Evolutionary conservation across 1,140 invertebrate species (phyloP).

Genomic region (Eubasilissa regina): DNA sequence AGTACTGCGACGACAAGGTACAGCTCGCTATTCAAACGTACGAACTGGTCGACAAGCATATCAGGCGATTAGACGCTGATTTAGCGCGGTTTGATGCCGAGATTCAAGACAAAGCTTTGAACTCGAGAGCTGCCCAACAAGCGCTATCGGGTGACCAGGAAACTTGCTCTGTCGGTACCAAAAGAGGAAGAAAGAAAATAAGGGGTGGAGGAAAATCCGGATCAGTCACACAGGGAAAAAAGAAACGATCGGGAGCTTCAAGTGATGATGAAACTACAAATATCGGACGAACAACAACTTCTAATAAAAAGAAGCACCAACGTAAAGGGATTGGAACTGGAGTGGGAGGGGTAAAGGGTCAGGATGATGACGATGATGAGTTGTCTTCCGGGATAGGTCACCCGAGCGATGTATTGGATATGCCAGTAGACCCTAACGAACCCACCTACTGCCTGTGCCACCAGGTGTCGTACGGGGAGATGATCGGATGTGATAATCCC

Average conservation of each 20-base stretch:
- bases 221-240: conserved; percentile 73
- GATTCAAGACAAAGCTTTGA: conserved; percentile 94
- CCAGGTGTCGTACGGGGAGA: conserved; percentile 99
- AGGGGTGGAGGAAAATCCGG: conserved; percentile 80
- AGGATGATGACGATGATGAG: conserved; percentile 64
- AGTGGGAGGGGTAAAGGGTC: conserved; percentile 65
- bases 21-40: conserved; percentile 98
- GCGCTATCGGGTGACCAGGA: conserved; percentile 63
- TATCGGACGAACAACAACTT: conserved; percentile 64
- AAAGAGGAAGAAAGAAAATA: conserved; percentile 81
- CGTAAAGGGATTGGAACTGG: conserved; percentile 74
- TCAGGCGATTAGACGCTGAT: conserved; percentile 94
- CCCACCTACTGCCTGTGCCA: conserved; percentile 99
- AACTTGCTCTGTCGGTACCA: conserved; percentile 68
- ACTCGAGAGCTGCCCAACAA: conserved; percentile 74
- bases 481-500: conserved; percentile 99
- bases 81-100: conserved; percentile 96
- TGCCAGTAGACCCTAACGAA: conserved; percentile 99
- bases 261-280: conserved; percentile 73
- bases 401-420: conserved; percentile 94
- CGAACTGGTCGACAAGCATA: conserved; percentile 99
- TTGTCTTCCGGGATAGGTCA: conserved; percentile 76
- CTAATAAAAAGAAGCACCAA: conserved; percentile 78
- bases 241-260: conserved; percentile 75
- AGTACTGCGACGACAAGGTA: conserved; percentile 94